Evolutionary conservation across 1,140 invertebrate genomes (phyloP).

Genomic region (Calycopis cecrops): DNA sequence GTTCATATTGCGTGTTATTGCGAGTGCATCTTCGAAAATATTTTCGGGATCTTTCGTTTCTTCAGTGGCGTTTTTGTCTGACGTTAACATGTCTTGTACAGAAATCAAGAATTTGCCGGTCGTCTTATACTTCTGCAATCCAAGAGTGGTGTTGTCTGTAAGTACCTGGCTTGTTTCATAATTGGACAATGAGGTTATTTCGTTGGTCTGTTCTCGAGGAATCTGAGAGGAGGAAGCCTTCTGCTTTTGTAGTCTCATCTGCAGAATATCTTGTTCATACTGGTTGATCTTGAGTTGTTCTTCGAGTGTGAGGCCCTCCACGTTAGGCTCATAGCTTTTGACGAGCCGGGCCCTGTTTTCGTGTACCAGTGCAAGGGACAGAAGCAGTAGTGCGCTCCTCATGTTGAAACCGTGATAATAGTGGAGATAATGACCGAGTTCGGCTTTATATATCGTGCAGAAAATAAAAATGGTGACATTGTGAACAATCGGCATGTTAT

Average conservation of each 20-base stretch:
- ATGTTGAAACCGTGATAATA: constrained; percentile 29
- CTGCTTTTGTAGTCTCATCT: neutral
- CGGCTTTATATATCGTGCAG: neutral
- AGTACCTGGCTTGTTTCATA: neutral
- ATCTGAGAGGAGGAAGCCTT: constrained; percentile 12
- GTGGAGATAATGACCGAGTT: neutral
- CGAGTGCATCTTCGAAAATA: constrained; percentile 44
- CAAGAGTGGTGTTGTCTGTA: neutral
- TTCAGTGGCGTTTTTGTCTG: neutral
- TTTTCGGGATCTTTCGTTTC: constrained; percentile 22
- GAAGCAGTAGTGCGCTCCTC: constrained; percentile 45
- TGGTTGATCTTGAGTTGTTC: constrained; percentile 31
- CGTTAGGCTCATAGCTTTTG: constrained; percentile 26
- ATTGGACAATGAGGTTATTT: constrained; percentile 1
- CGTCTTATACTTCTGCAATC: constrained; percentile 22
- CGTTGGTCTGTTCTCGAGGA: constrained; percentile 31
- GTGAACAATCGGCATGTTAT: too few relatives aligned
- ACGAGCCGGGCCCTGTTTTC: constrained; percentile 43
- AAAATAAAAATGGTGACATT: too few relatives aligned
- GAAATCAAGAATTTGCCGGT: constrained; percentile 18
- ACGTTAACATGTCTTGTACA: neutral
- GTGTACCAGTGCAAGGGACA: constrained; percentile 45
- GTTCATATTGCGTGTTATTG: constrained; percentile 39
- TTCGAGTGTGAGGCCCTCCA: constrained; percentile 31
- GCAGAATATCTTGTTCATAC: constrained; percentile 16